A percentile compares a stretch with the other conserved stretches of the same genome.
Evolutionary conservation across 2,797 vertebrate genomes (phyloP).

Genomic region (Danio choprae): DNA sequence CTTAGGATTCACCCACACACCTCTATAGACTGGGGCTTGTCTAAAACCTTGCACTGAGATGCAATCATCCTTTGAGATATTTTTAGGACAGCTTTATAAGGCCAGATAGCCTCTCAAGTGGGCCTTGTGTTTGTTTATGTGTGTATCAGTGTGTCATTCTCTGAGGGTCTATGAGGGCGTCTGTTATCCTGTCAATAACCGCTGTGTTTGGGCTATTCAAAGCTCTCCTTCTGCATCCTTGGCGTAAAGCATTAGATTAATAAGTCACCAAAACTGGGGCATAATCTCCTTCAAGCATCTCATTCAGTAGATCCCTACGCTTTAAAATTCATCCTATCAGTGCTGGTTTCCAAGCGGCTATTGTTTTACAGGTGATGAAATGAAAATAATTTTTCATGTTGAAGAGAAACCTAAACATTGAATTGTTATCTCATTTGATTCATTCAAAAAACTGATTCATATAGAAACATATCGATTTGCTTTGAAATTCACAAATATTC

Average conservation of each 20-base stretch:
- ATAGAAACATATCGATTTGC: no score
- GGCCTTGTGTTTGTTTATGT: slow-evolving; percentile 5
- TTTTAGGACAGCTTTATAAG: background rate
- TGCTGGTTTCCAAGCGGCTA: background rate
- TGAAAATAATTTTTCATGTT: no score
- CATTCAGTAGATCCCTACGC: slow-evolving; percentile 8
- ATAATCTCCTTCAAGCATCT: slow-evolving; percentile 10
- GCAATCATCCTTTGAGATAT: background rate
- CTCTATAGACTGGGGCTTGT: background rate
- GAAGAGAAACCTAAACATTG: no score
- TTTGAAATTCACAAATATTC: no score
- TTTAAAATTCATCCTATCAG: slow-evolving; percentile 2
- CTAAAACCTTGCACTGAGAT: slow-evolving; percentile 2
- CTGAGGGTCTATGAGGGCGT: background rate
- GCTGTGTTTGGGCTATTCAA: slow-evolving; percentile 11
- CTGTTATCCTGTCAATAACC: slow-evolving; percentile 9
- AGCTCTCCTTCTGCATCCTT: slow-evolving; percentile 29
- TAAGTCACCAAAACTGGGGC: slow-evolving; percentile 3
- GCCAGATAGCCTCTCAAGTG: background rate
- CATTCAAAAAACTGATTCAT: no score
- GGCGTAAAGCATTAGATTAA: slow-evolving; percentile 14
- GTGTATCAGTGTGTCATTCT: slow-evolving; percentile 6
- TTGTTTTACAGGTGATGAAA: background rate
- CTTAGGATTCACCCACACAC: background rate
- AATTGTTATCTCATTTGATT: no score